Evolutionary conservation across 2,113 vertebrate species (phyloP).

Genomic region (Numida meleagris): DNA sequence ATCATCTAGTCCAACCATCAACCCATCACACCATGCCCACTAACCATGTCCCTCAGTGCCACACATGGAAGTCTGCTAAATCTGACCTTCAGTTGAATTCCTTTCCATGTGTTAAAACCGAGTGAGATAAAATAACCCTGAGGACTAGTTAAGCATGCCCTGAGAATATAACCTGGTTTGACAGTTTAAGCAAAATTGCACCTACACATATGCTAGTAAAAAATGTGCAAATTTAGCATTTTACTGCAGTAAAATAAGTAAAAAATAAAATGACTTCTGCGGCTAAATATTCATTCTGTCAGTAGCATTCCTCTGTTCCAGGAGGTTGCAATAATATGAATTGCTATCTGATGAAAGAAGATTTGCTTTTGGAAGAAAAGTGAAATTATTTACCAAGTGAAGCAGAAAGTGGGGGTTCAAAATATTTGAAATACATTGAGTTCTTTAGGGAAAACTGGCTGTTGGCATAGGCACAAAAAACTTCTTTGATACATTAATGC

Average conservation of each 20-base stretch:
- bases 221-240: slow-evolving; percentile 51
- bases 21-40: too few species aligned
- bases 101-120: slow-evolving; percentile 17
- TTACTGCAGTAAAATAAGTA: slow-evolving; percentile 37
- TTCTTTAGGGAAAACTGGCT: slow-evolving; percentile 63
- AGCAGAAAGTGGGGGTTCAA: slow-evolving; percentile 67
- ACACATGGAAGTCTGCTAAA: slow-evolving; percentile 4
- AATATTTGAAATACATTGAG: slow-evolving; percentile 64
- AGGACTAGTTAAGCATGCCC: slow-evolving; percentile 11
- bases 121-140: slow-evolving; percentile 37
- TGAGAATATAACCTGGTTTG: slow-evolving; percentile 28
- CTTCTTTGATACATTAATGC: slow-evolving; percentile 32
- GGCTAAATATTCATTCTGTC: slow-evolving; percentile 53
- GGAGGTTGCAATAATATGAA: slow-evolving; percentile 48
- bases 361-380: slow-evolving; percentile 71
- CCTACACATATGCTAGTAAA: slow-evolving; percentile 40
- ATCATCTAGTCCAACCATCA: too few species aligned
- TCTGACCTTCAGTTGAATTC: slow-evolving; percentile 1
- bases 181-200: slow-evolving; percentile 23
- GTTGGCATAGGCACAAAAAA: slow-evolving; percentile 61
- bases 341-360: slow-evolving; percentile 67
- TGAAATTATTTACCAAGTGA: slow-evolving; percentile 76
- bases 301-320: slow-evolving; percentile 39
- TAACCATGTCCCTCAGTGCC: too few species aligned
- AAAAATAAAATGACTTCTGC: neutral